Conservation (phyloP, 2,797 vertebrate species). For the Sebastes nivosus region DNA sequence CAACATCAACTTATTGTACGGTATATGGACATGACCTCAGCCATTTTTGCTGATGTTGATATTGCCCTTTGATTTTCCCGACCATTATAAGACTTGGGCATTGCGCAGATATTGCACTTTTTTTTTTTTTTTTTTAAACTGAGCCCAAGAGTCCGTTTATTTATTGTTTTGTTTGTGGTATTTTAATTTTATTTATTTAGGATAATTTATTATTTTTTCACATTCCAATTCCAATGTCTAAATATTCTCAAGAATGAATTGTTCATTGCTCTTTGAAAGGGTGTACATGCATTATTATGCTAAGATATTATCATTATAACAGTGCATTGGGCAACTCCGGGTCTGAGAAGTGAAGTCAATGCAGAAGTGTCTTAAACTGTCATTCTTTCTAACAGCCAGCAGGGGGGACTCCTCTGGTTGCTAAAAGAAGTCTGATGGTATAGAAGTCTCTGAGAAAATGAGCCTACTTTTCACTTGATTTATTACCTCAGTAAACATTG, state of each 20-base stretch:
- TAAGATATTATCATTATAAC: neutral
- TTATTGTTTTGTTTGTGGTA: neutral
- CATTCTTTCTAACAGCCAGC: too few species aligned
- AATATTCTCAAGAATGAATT: neutral
- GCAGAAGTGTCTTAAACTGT: accelerated
- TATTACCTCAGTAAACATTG: too few species aligned
- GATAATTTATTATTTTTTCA: neutral
- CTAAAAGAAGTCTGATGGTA: accelerated
- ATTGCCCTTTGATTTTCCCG: neutral
- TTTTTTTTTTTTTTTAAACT: neutral
- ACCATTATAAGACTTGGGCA: neutral
- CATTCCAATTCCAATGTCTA: neutral
- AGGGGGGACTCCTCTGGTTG: too few species aligned
- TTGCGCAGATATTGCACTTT: accelerated
- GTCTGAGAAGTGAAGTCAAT: too few species aligned
- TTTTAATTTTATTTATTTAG: neutral
- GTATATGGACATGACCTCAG: neutral
- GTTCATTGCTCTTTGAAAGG: neutral
- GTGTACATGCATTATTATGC: too few species aligned
- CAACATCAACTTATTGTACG: neutral
- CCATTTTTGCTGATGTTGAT: neutral
- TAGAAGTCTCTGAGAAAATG: too few species aligned
- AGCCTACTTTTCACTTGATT: accelerated
- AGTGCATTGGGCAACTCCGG: neutral
- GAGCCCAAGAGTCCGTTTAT: neutral